Conservation (phyloP, 2,888 invertebrate species). For the Drosophila nigricruria region DNA sequence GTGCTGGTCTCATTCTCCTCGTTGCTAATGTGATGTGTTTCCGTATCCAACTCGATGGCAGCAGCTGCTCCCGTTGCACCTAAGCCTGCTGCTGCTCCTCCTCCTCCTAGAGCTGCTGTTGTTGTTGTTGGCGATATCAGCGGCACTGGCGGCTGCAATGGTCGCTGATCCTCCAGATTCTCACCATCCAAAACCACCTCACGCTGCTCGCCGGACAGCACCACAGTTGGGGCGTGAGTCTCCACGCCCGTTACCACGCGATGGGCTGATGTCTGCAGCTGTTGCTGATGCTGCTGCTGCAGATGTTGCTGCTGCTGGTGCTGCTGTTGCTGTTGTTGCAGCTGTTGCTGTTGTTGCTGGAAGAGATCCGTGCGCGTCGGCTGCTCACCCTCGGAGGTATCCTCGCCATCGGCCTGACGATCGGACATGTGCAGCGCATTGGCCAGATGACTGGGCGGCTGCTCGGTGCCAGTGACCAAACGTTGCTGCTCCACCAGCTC, state of each 20-base stretch:
- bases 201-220: conserved; percentile 84
- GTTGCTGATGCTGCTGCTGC: conserved; percentile 26
- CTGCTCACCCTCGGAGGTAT: conserved; percentile 80
- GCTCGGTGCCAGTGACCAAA: conserved; percentile 85
- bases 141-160: conserved; percentile 33
- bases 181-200: conserved; percentile 88
- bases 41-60: conserved; percentile 15
- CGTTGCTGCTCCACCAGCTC: conserved; percentile 86
- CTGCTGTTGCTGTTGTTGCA: conserved; percentile 23
- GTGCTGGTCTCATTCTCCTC: conserved; percentile 25
- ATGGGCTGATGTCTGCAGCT: conserved; percentile 37
- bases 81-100: neutral
- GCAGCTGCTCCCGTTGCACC: conserved; percentile 1
- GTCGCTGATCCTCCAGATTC: conserved; percentile 86
- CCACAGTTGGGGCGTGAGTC: conserved; percentile 61
- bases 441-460: conserved; percentile 85
- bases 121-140: conserved; percentile 20
- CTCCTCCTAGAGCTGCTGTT: neutral
- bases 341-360: conserved; percentile 27
- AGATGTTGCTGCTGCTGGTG: conserved; percentile 37
- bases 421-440: conserved; percentile 84
- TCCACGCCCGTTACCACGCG: conserved; percentile 84
- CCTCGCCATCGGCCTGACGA: conserved; percentile 85
- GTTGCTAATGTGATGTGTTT: conserved; percentile 18
- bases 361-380: conserved; percentile 26